Evolutionary conservation across 2,797 vertebrate genomes (phyloP), one percentile per base, ranked within the genome.

Genomic region (Alcedo quadribrachys): DNA sequence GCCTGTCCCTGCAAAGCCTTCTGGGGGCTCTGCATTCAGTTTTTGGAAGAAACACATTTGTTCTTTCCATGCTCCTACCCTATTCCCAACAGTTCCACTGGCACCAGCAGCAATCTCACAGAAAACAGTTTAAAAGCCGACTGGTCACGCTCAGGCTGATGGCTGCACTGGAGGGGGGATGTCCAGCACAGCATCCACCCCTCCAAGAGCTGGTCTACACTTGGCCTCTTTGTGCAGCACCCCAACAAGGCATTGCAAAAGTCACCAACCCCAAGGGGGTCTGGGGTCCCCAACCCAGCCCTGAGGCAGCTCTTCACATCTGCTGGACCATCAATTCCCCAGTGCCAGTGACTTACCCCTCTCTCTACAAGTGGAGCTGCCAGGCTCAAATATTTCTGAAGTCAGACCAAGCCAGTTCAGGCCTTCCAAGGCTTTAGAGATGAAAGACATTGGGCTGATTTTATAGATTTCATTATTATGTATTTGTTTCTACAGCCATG

Each of bases 131-230:
- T 8, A 32, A 65, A 37, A 46, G 28, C 32, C 12, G 46, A 30
- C 1, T 5, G 37, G 37, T 3, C 37, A 15, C 28, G 0, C 37
- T 19, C 4, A 0, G 27, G 32, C 60, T 13, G 43, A 42, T 17
- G 24, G 61, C 53, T 2, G 0, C 5, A 14, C 55, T 11, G 12
- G 35, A n/a, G 35, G n/a, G 22, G 12, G 5, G 17, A 3, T 2
- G 3, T 4, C 51, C 46, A 13, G 37, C 53, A 9, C 1, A 2
- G 33, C 54, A n/a, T 1, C 60, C 20, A 1, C 13, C 21, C 18
- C 3, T 14, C 61, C 2, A 1, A 35, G 50, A 4, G 0, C 42
- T 11, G 17, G 12, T 12, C 11, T 17, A 17, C 7, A 8, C 10
- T 4, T 2, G 24, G 17, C 61, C 17, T 35, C n/a, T 8, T 33